Evolutionary conservation across 2,888 invertebrate species (phyloP), one percentile per base, ranked within the genome.

Genomic region (Volucella zonaria): DNA sequence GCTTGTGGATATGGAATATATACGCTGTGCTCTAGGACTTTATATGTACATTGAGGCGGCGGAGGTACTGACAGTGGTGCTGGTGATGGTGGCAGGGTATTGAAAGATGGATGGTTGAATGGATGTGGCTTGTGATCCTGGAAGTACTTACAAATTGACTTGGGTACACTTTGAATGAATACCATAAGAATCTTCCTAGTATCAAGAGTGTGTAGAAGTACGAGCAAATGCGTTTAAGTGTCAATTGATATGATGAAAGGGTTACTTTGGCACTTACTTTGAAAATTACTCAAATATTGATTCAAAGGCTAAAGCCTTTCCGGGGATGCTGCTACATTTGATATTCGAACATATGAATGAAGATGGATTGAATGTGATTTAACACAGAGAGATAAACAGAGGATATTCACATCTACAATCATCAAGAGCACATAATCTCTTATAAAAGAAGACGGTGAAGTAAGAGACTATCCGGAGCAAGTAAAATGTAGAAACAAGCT

Each of bases 221-320:
- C 10, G 49, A 43, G 59, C 52, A 61, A 71, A 62, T 61, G 45
- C 56, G 64, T 76, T 80, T 40, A 71, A 80, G 75, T 80, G 80
- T 51, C 75, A 71, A 80, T 83, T 83, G 64, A 61, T 49, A 61
- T 56, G 76, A 80, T 71, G 67, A 73, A 78, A 77, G 67, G 68
- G 68, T 74, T 82, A 78, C 71, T 77, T 23, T n/a, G 14, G 64
- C 54, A 70, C 58, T 66, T 51, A 76, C 43, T 67, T 79, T 62
- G 43, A 23, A 76, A 73, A 79, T 79, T 45, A 31, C 31, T 31
- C 31, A 61, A 61, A 66, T 52, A 71, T 71, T 71, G 71, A 80
- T 59, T 71, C 61, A 59, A n/a, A n/a, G n/a, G n/a, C n/a, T n/a
- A n/a, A n/a, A n/a, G n/a, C n/a, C n/a, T n/a, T n/a, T n/a, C n/a